Conservation (phyloP, 2,888 invertebrate species). For the Podotricha telesiphe region DNA sequence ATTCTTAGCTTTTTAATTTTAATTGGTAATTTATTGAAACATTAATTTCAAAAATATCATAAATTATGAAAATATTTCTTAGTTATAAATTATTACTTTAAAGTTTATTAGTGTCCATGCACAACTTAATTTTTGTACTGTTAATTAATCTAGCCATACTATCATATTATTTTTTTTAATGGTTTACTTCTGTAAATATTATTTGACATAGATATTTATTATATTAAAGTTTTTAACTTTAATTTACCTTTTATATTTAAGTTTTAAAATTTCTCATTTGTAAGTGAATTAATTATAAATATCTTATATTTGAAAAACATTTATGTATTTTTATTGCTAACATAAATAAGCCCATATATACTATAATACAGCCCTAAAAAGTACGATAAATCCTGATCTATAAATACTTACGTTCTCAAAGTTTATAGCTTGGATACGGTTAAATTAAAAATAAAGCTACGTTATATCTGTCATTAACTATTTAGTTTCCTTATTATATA, state of each 20-base stretch:
- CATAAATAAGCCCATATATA: neutral
- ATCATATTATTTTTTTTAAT: too few species aligned
- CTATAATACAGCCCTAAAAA: conserved; percentile 18
- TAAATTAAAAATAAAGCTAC: conserved; percentile 45
- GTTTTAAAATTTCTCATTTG: too few species aligned
- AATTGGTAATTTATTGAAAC: neutral
- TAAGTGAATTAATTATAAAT: too few species aligned
- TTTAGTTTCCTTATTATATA: conserved; percentile 1
- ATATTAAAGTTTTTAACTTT: too few species aligned
- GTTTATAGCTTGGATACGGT: conserved; percentile 53
- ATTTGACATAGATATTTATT: too few species aligned
- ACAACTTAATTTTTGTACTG: too few species aligned
- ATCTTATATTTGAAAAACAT: neutral
- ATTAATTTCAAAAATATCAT: neutral
- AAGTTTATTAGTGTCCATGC: neutral
- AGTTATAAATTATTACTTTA: neutral
- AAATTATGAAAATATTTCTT: neutral
- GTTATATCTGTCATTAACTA: conserved; percentile 11
- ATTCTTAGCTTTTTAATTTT: conserved; percentile 1
- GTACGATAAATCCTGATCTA: conserved; percentile 46
- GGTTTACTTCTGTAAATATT: too few species aligned
- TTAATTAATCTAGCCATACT: too few species aligned
- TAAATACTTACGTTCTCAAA: conserved; percentile 56
- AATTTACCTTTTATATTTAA: too few species aligned
- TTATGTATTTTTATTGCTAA: neutral